These are phyloP conservation scores for Rhagium mordax DNA, from an alignment of 2,888 invertebrate species.

Conservation along the genomic window DNA sequence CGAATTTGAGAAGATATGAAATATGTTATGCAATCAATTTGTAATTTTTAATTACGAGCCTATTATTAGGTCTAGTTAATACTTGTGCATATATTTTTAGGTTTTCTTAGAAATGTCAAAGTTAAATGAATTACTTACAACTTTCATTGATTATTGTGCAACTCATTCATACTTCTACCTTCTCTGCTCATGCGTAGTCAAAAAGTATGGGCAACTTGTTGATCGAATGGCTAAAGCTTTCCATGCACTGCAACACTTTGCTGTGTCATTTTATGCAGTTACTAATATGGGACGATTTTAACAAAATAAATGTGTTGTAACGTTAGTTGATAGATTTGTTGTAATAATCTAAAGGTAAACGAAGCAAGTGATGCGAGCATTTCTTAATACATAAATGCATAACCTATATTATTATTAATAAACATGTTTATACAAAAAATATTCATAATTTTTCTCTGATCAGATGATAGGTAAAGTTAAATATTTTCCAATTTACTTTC, in stretches of 20 bases:
- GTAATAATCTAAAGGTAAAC: too few species aligned
- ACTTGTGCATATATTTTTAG: constrained; percentile 16
- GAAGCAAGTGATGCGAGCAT: too few species aligned
- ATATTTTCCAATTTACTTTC: too few species aligned
- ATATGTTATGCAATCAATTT: constrained; percentile 34
- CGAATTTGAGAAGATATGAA: constrained; percentile 31
- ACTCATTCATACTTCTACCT: constrained; percentile 55
- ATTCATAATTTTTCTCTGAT: too few species aligned
- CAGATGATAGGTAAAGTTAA: too few species aligned
- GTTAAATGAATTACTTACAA: constrained; percentile 48
- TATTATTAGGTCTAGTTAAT: constrained; percentile 11
- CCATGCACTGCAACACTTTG: constrained; percentile 44
- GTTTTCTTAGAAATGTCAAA: constrained; percentile 45
- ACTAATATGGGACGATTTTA: too few species aligned
- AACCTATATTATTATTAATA: too few species aligned
- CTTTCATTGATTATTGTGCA: constrained; percentile 57
- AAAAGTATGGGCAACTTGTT: constrained; percentile 51
- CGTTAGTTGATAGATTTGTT: too few species aligned
- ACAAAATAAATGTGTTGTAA: too few species aligned
- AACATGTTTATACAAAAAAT: too few species aligned
- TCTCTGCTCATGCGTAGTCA: constrained; percentile 50
- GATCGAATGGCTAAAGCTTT: constrained; percentile 47
- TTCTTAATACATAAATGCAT: too few species aligned
- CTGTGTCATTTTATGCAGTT: too few species aligned
- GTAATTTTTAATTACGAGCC: constrained; percentile 9